Conservation (phyloP, 2,113 vertebrate species). For the Numenius arquata region DNA sequence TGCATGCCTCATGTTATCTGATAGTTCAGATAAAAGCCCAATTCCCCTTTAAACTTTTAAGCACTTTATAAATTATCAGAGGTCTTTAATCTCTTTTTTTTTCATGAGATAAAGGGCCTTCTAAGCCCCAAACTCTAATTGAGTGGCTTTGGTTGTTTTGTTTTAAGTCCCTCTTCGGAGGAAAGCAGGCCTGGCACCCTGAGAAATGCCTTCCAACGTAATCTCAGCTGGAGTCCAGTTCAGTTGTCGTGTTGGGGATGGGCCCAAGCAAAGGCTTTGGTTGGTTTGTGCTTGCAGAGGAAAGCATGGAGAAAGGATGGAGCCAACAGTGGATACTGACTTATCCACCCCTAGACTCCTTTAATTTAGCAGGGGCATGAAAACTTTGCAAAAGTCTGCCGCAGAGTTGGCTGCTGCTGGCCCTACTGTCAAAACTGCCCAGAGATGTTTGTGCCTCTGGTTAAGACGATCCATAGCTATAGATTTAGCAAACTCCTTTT, state of each 20-base stretch:
- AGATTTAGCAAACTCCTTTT: not conserved
- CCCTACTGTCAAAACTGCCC: not conserved
- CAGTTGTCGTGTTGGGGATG: not conserved
- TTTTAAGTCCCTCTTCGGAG: conserved; percentile 23
- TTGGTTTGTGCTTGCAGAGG: not conserved
- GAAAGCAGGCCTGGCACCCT: not conserved
- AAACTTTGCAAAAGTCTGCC: not conserved
- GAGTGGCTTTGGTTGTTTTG: conserved; percentile 46
- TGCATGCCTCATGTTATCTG: conserved; percentile 32
- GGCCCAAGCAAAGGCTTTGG: not conserved
- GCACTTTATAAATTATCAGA: conserved; percentile 58
- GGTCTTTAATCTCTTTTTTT: conserved; percentile 58
- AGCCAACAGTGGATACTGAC: not conserved
- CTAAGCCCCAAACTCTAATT: conserved; percentile 62
- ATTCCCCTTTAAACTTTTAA: conserved; percentile 65
- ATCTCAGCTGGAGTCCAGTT: not conserved
- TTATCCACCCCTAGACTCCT: not conserved
- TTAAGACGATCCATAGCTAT: not conserved
- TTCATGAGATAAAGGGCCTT: conserved; percentile 54
- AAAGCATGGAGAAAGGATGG: not conserved
- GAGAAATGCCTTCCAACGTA: not conserved
- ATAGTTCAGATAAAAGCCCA: conserved; percentile 56
- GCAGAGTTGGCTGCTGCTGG: not conserved
- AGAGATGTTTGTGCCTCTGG: not conserved
- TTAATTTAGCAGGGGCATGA: not conserved